Conservation (phyloP, 2,797 vertebrate species). For the Passerculus sandwichensis region DNA sequence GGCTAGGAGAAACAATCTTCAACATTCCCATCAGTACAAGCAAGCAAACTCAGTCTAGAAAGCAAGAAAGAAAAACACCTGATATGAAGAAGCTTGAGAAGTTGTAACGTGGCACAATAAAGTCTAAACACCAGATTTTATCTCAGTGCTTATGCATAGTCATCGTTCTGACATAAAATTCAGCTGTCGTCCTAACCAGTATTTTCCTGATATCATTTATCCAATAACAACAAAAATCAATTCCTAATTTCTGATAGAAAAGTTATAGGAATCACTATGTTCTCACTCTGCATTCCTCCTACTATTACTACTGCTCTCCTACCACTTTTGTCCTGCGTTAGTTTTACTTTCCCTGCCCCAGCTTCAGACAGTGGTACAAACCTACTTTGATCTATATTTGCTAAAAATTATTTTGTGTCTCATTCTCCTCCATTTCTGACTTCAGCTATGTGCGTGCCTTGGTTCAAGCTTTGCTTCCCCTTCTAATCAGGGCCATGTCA, state of each 20-base stretch:
- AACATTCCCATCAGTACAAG: not conserved
- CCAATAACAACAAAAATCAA: not conserved
- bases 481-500: slow-evolving; percentile 20
- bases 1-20: not conserved
- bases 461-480: not conserved
- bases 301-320: not conserved
- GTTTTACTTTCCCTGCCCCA: not conserved
- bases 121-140: not conserved
- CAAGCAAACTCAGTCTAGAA: not conserved
- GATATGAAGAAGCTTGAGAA: not conserved
- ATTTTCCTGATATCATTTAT: not conserved
- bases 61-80: not conserved
- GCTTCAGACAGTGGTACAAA: not conserved
- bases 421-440: not conserved
- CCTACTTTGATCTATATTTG: not conserved
- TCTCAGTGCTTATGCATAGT: not conserved
- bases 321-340: not conserved
- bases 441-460: not conserved
- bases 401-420: not conserved
- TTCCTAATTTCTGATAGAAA: not conserved
- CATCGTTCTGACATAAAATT: not conserved
- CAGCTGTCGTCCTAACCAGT: not conserved
- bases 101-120: not conserved
- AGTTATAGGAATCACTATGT: not conserved
- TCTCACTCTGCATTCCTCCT: not conserved